Evolutionary conservation across 2,113 vertebrate genomes (phyloP).

Genomic region (Ageneiosus marmoratus): DNA sequence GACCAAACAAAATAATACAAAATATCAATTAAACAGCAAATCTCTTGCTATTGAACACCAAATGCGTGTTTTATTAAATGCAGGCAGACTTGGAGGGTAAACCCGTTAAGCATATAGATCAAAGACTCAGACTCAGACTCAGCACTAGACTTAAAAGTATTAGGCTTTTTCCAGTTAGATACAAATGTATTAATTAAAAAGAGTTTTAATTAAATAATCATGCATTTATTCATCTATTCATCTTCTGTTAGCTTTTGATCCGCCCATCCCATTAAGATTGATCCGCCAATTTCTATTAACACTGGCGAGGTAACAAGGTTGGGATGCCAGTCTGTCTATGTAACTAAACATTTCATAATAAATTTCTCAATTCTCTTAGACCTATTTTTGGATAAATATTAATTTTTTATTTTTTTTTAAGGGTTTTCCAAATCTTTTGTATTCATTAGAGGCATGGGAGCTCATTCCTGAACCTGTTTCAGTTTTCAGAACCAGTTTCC

Average conservation of each 20-base stretch:
- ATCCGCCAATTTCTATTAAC: too few species aligned
- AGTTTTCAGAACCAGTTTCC: too few species aligned
- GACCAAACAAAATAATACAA: background rate
- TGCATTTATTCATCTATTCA: background rate
- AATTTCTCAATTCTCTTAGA: background rate
- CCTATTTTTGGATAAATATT: background rate
- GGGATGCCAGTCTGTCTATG: background rate
- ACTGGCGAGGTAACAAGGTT: background rate
- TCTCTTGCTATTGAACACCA: background rate
- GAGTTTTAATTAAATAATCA: background rate
- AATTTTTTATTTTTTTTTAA: too few species aligned
- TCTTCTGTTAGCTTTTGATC: background rate
- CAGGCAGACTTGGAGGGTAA: background rate
- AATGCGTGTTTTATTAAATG: slow-evolving; percentile 1
- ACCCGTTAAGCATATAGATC: too few species aligned
- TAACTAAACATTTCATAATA: background rate
- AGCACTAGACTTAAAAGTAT: background rate
- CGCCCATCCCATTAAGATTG: background rate
- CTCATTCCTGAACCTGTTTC: too few species aligned
- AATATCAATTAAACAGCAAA: background rate
- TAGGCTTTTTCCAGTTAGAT: background rate
- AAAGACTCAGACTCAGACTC: background rate
- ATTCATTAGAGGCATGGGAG: too few species aligned
- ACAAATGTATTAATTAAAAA: background rate
- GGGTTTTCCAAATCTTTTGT: too few species aligned